These are phyloP conservation scores for Dasypolia templi DNA, from an alignment of 2,888 invertebrate genomes.

Conservation along the genomic window DNA sequence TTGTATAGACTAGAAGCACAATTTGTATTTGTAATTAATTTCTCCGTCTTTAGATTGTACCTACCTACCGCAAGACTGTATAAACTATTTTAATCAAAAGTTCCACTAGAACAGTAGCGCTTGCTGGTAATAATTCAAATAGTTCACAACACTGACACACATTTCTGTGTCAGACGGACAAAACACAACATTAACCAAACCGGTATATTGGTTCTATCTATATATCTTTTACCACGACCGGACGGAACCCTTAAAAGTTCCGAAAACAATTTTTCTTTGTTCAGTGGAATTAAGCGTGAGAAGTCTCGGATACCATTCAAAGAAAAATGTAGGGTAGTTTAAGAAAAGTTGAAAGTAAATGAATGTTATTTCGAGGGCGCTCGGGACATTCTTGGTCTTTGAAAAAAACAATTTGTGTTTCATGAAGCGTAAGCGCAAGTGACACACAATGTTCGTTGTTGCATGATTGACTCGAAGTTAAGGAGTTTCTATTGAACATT, in stretches of 20 bases:
- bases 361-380: conserved; percentile 41
- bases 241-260: conserved; percentile 26
- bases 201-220: background rate
- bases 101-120: background rate
- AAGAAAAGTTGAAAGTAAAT: conserved; percentile 49
- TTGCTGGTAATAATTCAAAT: background rate
- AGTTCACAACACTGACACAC: background rate
- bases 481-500: conserved; percentile 12
- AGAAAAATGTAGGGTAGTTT: conserved; percentile 51
- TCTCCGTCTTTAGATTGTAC: background rate
- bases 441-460: conserved; percentile 34
- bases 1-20: background rate
- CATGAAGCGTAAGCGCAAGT: conserved; percentile 33
- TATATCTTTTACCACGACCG: background rate
- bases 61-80: background rate
- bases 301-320: conserved; percentile 45
- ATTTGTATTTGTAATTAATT: background rate
- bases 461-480: conserved; percentile 36
- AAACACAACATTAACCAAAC: conserved; percentile 1
- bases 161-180: background rate
- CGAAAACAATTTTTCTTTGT: conserved; percentile 50
- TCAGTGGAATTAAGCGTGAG: conserved; percentile 31
- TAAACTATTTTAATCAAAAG: conserved; percentile 7
- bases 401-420: conserved; percentile 50
- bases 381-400: conserved; percentile 34